Evolutionary conservation across 2,113 vertebrate species (phyloP).

Genomic region (Hippocampus comes): DNA sequence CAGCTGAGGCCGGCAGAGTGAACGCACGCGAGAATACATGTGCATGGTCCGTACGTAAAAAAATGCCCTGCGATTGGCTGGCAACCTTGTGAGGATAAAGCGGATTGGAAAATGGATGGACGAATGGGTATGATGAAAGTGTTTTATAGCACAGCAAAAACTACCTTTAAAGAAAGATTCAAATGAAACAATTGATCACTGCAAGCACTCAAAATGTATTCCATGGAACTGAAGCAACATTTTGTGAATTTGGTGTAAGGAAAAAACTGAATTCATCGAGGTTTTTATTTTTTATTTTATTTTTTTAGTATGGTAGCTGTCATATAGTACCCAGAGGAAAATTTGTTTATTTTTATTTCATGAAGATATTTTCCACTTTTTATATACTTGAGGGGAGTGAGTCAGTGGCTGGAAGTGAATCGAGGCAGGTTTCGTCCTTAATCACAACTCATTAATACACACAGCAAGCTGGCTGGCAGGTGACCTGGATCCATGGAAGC

Average conservation of each 20-base stretch:
- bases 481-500: constrained; percentile 65
- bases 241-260: constrained; percentile 14
- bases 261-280: constrained; percentile 14
- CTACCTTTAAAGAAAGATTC: too few species aligned
- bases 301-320: not conserved
- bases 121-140: too few species aligned
- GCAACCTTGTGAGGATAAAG: too few species aligned
- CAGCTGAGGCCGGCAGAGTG: too few species aligned
- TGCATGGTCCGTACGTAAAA: too few species aligned
- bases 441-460: constrained; percentile 55
- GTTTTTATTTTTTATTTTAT: not conserved
- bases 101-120: too few species aligned
- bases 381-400: constrained; percentile 3
- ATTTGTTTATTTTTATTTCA: constrained; percentile 32
- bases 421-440: constrained; percentile 41
- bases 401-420: constrained; percentile 36
- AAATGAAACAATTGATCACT: too few species aligned
- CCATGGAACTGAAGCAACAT: not conserved
- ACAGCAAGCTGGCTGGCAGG: constrained; percentile 38
- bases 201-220: not conserved
- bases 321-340: constrained; percentile 8
- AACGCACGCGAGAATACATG: too few species aligned
- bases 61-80: too few species aligned
- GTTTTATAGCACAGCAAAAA: too few species aligned
- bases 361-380: constrained; percentile 21